phyloP scores from a whole-genome alignment of 1,140 invertebrate genomes.

The Aricia agestis region DNA sequence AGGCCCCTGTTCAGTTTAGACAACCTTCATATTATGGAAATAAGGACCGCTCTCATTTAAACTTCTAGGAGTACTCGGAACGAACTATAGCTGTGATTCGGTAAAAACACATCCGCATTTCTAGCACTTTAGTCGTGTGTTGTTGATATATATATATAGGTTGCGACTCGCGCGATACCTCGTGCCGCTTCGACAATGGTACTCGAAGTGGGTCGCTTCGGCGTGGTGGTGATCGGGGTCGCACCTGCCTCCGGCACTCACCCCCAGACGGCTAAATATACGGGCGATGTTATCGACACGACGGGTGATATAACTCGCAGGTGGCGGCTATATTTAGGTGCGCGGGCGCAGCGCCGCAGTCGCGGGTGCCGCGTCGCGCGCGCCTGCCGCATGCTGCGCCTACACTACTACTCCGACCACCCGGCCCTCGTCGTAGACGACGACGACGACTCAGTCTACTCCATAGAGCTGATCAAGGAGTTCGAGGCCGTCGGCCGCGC shows the following conservation, averaged over 20 bases:
- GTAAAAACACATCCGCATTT: no score
- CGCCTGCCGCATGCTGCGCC: slow-evolving; percentile 80
- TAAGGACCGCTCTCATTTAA: no score
- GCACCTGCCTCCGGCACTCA: neutral
- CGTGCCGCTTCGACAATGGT: neutral
- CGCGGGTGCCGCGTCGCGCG: slow-evolving; percentile 51
- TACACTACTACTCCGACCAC: slow-evolving; percentile 88
- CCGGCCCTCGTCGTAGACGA: slow-evolving; percentile 77
- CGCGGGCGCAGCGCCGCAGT: slow-evolving; percentile 15
- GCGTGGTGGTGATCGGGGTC: neutral
- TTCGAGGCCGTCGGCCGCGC: slow-evolving; percentile 85
- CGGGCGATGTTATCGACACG: slow-evolving; percentile 31
- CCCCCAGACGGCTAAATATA: neutral
- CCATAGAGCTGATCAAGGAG: slow-evolving; percentile 89
- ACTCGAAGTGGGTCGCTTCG: neutral
- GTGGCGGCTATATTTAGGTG: slow-evolving; percentile 44
- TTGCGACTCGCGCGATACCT: no score
- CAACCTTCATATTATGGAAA: no score
- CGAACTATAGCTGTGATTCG: no score
- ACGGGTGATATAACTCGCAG: slow-evolving; percentile 37
- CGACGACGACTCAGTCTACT: slow-evolving; percentile 81
- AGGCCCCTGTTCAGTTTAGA: no score
- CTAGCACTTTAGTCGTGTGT: no score
- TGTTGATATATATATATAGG: no score
- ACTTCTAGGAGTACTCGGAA: no score